Evolutionary conservation across 2,113 vertebrate genomes (phyloP).

Genomic region (Tachuris rubrigastra): DNA sequence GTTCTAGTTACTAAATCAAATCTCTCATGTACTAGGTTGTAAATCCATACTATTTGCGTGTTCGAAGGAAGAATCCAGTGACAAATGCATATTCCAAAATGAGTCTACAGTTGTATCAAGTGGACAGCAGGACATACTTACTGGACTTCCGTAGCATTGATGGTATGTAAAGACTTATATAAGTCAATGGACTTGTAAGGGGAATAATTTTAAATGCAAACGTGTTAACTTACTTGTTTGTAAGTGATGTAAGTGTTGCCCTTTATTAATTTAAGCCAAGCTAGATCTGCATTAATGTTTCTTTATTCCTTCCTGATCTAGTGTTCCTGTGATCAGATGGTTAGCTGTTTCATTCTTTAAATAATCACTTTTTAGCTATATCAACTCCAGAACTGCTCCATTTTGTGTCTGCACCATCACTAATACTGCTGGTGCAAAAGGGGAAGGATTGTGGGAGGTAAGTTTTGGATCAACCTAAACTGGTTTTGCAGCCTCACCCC

Average conservation of each 20-base stretch:
- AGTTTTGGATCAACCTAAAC: not conserved
- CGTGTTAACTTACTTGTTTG: not conserved
- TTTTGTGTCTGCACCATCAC: not conserved
- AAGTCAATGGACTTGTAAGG: not conserved
- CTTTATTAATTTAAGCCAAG: not conserved
- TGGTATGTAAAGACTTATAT: slow-evolving; percentile 75
- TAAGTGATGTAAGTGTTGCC: not conserved
- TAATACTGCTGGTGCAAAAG: not conserved
- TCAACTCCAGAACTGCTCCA: not conserved
- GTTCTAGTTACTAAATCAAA: not conserved
- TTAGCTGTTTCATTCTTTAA: not conserved
- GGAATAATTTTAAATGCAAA: not conserved
- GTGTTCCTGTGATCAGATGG: not conserved
- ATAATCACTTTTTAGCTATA: not conserved
- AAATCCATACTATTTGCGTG: slow-evolving; percentile 94
- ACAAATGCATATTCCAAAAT: slow-evolving; percentile 94
- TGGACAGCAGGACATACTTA: slow-evolving; percentile 96
- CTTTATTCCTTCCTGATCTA: not conserved
- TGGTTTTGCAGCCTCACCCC: not conserved
- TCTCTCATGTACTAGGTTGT: slow-evolving; percentile 79
- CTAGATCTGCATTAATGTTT: not conserved
- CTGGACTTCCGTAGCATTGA: slow-evolving; percentile 97
- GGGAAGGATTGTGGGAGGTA: not conserved
- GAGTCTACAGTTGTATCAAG: slow-evolving; percentile 97
- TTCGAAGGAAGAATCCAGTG: slow-evolving; percentile 91